Percentiles rank a stretch among this genome's conserved stretches.
Evolutionary conservation across 2,797 vertebrate species (phyloP).

Genomic region (Merluccius polli): DNA sequence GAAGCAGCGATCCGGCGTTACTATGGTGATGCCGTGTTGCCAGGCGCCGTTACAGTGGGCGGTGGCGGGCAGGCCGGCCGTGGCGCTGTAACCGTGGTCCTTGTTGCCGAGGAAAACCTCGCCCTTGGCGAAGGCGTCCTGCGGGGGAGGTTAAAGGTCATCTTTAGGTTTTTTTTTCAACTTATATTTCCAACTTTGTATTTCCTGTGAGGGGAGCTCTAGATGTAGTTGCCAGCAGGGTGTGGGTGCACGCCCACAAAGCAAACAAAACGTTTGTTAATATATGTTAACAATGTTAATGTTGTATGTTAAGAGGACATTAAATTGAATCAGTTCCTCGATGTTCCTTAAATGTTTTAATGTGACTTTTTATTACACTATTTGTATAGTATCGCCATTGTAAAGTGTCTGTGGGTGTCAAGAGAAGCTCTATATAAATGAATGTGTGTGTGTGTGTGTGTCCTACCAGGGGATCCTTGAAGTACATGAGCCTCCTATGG

Average conservation of each 20-base stretch:
- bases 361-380: neutral
- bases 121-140: constrained; percentile 94
- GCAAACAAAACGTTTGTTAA: too few relatives aligned
- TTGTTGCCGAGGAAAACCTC: constrained; percentile 97
- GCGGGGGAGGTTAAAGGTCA: constrained; percentile 11
- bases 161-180: neutral
- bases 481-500: constrained; percentile 95
- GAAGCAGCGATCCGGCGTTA: constrained; percentile 92
- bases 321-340: too few relatives aligned
- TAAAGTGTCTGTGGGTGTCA: neutral
- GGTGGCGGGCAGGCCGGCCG: constrained; percentile 83
- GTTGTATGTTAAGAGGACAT: too few relatives aligned
- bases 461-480: constrained; percentile 94
- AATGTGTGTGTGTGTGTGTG: too few relatives aligned
- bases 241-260: too few relatives aligned
- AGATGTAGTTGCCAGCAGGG: too few relatives aligned
- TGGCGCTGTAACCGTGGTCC: constrained; percentile 89
- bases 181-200: too few relatives aligned
- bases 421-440: neutral
- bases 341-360: neutral
- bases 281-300: too few relatives aligned
- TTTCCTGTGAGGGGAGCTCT: too few relatives aligned
- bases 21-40: constrained; percentile 91
- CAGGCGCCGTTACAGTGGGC: constrained; percentile 86
- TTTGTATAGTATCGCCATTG: neutral